phyloP scores from a whole-genome alignment of 2,113 vertebrate genomes.

The Vicugna pacos region DNA sequence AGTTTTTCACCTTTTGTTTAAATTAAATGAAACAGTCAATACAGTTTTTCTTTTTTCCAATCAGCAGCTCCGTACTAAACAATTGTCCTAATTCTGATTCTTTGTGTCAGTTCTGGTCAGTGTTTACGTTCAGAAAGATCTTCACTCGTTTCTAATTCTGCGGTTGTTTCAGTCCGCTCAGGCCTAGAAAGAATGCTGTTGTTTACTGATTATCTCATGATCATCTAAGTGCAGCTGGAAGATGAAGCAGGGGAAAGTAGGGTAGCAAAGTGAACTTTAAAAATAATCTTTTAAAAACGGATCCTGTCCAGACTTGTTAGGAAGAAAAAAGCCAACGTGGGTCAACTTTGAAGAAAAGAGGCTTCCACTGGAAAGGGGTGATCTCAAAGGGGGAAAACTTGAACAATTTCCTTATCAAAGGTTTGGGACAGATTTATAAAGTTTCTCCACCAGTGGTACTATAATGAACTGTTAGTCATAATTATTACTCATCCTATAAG shows the following conservation, averaged over 20 bases:
- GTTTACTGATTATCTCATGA: not conserved
- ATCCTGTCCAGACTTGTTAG: not conserved
- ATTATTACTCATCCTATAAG: not conserved
- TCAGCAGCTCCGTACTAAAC: not conserved
- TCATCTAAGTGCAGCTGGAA: not conserved
- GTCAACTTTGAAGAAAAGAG: conserved; percentile 18
- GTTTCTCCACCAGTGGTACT: not conserved
- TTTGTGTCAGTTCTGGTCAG: not conserved
- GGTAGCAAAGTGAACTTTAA: not conserved
- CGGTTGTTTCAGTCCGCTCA: not conserved
- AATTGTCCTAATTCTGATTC: not conserved
- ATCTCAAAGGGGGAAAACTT: not conserved
- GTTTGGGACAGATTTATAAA: conserved; percentile 1
- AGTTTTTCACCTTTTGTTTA: not conserved
- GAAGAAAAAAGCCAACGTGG: not conserved
- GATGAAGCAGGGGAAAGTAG: not conserved
- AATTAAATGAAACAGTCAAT: not conserved
- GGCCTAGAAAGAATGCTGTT: not conserved
- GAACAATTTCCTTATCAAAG: not conserved
- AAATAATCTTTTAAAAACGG: not conserved
- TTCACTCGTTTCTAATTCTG: conserved; percentile 10
- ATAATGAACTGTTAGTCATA: not conserved
- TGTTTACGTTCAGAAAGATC: not conserved
- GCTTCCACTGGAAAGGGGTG: not conserved
- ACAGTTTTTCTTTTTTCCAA: not conserved